phyloP scores from a whole-genome alignment of 2,113 vertebrate genomes.

The Myiagra hebetior region DNA sequence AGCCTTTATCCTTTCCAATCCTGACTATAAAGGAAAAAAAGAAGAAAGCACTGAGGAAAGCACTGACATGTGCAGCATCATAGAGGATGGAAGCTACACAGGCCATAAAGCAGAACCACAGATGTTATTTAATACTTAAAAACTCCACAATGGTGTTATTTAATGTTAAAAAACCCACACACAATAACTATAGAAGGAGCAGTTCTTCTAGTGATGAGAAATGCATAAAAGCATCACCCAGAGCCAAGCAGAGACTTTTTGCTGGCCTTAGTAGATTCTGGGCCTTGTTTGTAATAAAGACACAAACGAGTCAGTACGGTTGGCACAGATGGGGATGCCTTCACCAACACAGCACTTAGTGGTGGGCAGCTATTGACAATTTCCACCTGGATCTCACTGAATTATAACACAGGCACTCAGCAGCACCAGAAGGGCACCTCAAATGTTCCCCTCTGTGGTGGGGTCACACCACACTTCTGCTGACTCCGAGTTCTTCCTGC shows the following conservation, averaged over 20 bases:
- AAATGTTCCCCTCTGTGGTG: accelerated
- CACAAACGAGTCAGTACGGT: accelerated
- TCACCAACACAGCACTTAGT: accelerated
- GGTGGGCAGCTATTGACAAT: neutral
- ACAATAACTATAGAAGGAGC: neutral
- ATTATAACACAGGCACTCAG: neutral
- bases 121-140: neutral
- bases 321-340: accelerated
- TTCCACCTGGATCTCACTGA: neutral
- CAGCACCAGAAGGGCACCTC: neutral
- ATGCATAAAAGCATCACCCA: neutral
- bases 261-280: neutral
- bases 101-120: neutral
- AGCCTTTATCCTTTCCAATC: neutral
- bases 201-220: neutral
- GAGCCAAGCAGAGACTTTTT: accelerated
- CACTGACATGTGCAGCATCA: neutral
- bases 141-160: neutral
- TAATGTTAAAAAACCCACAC: neutral
- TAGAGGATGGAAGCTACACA: neutral
- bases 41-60: neutral
- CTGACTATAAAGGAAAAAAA: neutral
- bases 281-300: neutral
- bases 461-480: neutral
- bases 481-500: neutral